Conservation (phyloP, 2,797 vertebrate species). For the Ptychadena robeensis region DNA sequence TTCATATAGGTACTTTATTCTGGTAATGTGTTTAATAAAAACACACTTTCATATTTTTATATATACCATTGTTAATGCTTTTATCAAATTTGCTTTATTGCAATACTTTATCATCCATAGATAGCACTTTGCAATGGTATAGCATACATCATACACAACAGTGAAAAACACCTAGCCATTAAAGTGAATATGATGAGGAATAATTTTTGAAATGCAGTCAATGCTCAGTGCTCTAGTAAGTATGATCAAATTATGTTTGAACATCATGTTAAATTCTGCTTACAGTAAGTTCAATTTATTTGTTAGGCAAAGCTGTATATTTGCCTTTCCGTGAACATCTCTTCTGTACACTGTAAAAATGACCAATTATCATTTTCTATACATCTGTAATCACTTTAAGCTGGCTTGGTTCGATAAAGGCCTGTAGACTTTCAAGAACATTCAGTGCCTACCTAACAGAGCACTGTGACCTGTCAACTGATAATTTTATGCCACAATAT, state of each 20-base stretch:
- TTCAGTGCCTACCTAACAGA: slow-evolving; percentile 27
- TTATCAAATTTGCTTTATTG: not conserved
- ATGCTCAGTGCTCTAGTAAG: slow-evolving; percentile 18
- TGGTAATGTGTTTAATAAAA: not conserved
- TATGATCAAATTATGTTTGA: slow-evolving; percentile 38
- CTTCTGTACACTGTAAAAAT: slow-evolving; percentile 45
- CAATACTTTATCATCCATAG: not conserved
- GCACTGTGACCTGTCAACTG: slow-evolving; percentile 40
- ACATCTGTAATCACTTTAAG: slow-evolving; percentile 29
- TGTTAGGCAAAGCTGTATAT: slow-evolving; percentile 28
- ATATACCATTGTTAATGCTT: not conserved
- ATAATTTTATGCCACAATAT: slow-evolving; percentile 46
- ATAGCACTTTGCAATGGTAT: not conserved
- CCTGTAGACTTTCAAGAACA: slow-evolving; percentile 44
- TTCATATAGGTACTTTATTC: not conserved
- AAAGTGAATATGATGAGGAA: not conserved
- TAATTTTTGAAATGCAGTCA: slow-evolving; percentile 17
- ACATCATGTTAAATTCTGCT: slow-evolving; percentile 40
- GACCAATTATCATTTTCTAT: slow-evolving; percentile 49
- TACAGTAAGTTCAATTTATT: slow-evolving; percentile 39
- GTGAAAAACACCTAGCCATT: not conserved
- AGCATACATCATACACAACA: not conserved
- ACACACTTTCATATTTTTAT: not conserved
- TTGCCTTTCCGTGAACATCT: slow-evolving; percentile 36
- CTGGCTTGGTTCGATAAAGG: slow-evolving; percentile 9